Conservation (phyloP, 2,113 vertebrate species). For the Hippotragus niger region DNA sequence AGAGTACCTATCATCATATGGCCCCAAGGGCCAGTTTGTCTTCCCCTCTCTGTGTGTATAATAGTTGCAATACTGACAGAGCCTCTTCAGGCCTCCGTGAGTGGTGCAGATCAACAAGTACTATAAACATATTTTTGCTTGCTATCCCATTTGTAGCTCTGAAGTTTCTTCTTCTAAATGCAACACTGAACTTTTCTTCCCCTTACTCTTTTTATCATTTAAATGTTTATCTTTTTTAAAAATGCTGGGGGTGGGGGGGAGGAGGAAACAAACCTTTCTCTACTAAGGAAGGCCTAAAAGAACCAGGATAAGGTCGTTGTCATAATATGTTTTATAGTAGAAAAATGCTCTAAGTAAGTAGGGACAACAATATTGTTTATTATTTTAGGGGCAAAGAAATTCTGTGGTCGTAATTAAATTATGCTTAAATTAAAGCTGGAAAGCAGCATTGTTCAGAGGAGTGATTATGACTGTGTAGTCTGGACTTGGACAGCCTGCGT, state of each 20-base stretch:
- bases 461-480: neutral
- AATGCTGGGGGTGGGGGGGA: neutral
- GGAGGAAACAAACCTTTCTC: neutral
- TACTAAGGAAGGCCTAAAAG: neutral
- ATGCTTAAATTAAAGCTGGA: neutral
- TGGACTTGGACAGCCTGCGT: neutral
- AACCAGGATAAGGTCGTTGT: neutral
- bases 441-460: neutral
- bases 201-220: neutral
- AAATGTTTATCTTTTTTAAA: neutral
- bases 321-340: neutral
- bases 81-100: neutral
- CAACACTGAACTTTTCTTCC: neutral
- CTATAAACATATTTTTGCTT: neutral
- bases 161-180: neutral
- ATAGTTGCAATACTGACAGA: accelerated
- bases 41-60: neutral
- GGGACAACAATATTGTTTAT: neutral
- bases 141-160: neutral
- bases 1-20: conserved; percentile 81
- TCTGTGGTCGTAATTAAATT: neutral
- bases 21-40: neutral
- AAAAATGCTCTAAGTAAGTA: neutral
- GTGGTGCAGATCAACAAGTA: accelerated
- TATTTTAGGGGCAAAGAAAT: conserved; percentile 16